These are phyloP conservation scores for Heliconius hewitsoni DNA, from an alignment of 1,140 invertebrate genomes.

Conservation along the genomic window DNA sequence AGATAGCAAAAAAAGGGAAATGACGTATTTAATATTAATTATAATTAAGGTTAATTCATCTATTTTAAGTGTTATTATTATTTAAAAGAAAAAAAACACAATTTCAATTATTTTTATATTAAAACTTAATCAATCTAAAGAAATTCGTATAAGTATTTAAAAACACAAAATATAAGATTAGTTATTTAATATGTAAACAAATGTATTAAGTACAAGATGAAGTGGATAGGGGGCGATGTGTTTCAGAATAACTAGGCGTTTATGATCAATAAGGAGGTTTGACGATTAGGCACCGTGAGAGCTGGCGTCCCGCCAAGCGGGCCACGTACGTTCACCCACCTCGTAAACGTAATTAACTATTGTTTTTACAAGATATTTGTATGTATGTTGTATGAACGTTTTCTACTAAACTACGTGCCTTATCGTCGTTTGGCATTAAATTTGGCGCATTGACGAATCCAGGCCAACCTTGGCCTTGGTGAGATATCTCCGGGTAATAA, in stretches of 20 bases:
- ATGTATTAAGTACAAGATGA: background rate
- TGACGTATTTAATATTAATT: background rate
- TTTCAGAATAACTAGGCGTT: constrained; percentile 64
- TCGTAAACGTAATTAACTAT: constrained; percentile 63
- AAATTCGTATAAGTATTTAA: background rate
- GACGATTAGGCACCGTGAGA: constrained; percentile 73
- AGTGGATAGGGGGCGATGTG: constrained; percentile 25
- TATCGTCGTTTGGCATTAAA: constrained; percentile 28
- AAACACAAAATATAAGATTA: background rate
- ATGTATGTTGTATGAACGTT: constrained; percentile 38
- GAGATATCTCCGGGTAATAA: constrained; percentile 14
- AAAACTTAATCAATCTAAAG: background rate
- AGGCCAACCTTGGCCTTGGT: constrained; percentile 22
- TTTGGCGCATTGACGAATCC: constrained; percentile 27
- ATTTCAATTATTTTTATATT: no score
- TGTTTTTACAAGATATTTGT: constrained; percentile 54
- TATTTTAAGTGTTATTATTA: no score
- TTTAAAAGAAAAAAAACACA: no score
- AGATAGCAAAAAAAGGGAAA: background rate
- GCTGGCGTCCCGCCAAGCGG: constrained; percentile 69
- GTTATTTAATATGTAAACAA: no score
- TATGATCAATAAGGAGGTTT: constrained; percentile 63
- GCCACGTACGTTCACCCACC: constrained; percentile 70
- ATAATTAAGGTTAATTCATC: background rate
- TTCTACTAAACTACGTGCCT: constrained; percentile 44